Percentiles rank a stretch among this genome's conserved stretches.
Evolutionary conservation across 64 coral and sea anemone species (phyloP).

Genomic region (Montipora sp.): DNA sequence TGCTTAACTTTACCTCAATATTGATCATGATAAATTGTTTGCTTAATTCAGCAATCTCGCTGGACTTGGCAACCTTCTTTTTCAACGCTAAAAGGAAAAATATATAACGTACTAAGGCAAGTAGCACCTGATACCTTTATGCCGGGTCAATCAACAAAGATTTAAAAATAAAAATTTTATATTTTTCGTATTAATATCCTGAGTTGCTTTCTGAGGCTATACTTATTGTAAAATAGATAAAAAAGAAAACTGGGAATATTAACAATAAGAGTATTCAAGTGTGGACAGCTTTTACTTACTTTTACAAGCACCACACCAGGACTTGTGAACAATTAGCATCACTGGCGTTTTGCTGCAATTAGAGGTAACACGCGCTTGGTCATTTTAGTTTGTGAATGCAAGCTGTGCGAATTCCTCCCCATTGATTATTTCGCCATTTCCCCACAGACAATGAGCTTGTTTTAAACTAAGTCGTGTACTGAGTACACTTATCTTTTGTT

Average conservation of each 20-base stretch:
- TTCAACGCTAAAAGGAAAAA: conserved; percentile 70
- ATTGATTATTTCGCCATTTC: too few species aligned
- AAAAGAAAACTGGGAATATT: neutral
- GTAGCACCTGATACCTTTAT: neutral
- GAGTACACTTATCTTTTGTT: too few species aligned
- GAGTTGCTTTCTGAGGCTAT: too few species aligned
- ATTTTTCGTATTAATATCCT: too few species aligned
- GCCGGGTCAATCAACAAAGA: too few species aligned
- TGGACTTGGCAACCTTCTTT: conserved; percentile 84
- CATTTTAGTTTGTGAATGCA: too few species aligned
- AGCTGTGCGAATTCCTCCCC: too few species aligned
- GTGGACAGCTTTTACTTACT: conserved; percentile 12
- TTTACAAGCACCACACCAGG: conserved; percentile 98
- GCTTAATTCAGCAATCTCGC: conserved; percentile 70
- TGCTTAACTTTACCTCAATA: conserved; percentile 59
- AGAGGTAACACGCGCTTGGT: neutral
- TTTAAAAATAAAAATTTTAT: too few species aligned
- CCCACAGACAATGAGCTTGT: too few species aligned
- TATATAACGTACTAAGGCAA: neutral
- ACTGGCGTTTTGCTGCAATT: conserved; percentile 76
- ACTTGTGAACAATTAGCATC: conserved; percentile 88
- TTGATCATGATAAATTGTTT: conserved; percentile 94
- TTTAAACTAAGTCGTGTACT: too few species aligned
- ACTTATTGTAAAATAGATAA: neutral
- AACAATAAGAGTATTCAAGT: too few species aligned